Conservation (phyloP, 2,888 invertebrate genomes). For the Rosalia funebris region DNA sequence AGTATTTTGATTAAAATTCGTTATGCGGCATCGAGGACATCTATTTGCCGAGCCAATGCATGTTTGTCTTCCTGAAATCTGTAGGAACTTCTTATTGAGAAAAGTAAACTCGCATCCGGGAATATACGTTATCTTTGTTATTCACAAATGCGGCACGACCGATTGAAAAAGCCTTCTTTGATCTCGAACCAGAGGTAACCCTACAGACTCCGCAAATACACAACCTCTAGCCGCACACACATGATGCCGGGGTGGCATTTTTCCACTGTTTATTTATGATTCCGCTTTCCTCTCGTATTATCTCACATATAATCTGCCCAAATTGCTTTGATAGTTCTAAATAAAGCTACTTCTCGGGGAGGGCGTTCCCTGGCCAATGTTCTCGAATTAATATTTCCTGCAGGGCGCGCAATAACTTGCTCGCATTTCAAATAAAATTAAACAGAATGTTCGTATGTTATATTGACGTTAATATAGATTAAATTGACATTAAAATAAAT, state of each 20-base stretch:
- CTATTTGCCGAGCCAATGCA: conserved; percentile 53
- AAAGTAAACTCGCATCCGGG: conserved; percentile 55
- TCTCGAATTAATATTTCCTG: neutral
- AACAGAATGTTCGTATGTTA: no score
- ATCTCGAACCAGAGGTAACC: conserved; percentile 45
- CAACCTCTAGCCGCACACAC: conserved; percentile 32
- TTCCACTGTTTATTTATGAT: conserved; percentile 39
- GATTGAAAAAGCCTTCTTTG: conserved; percentile 49
- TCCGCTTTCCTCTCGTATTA: conserved; percentile 37
- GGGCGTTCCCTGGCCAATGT: neutral
- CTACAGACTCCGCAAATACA: conserved; percentile 44
- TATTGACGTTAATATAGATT: no score
- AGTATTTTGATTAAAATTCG: conserved; percentile 41
- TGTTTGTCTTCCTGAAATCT: conserved; percentile 61
- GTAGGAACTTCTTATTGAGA: conserved; percentile 54
- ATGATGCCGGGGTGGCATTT: conserved; percentile 35
- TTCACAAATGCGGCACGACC: conserved; percentile 38
- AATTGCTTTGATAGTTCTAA: conserved; percentile 40
- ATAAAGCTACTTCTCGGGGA: conserved; percentile 26
- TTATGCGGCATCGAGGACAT: conserved; percentile 43
- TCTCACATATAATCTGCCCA: conserved; percentile 42
- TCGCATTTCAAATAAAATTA: no score
- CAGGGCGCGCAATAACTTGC: no score
- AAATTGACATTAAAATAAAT: no score
- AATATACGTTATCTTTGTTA: conserved; percentile 44